These are phyloP conservation scores for Lagocephalus sceleratus DNA, from an alignment of 2,797 vertebrate genomes.

Conservation along the genomic window DNA sequence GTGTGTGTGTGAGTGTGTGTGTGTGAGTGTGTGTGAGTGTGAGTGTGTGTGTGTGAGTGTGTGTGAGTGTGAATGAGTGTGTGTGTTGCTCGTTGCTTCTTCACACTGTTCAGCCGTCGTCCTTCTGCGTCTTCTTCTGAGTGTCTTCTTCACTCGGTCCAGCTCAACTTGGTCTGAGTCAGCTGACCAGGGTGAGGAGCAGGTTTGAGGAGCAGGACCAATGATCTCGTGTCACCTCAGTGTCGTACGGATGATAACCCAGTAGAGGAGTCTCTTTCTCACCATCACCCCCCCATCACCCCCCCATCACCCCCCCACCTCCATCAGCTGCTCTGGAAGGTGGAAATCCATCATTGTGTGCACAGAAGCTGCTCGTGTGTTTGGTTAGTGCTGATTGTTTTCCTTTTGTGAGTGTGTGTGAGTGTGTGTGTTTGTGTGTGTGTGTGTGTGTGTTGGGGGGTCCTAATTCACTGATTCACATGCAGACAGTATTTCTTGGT, in stretches of 20 bases:
- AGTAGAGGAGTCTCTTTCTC: too few relatives aligned
- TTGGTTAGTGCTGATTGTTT: constrained; percentile 3
- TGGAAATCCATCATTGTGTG: constrained; percentile 69
- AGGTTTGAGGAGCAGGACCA: too few relatives aligned
- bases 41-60: constrained; percentile 3
- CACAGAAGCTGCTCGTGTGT: constrained; percentile 25
- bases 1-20: neutral
- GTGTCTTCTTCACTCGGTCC: too few relatives aligned
- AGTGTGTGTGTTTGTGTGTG: constrained; percentile 13
- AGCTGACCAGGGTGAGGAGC: too few relatives aligned
- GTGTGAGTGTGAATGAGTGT: neutral
- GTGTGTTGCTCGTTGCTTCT: too few relatives aligned
- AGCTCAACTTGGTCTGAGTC: too few relatives aligned
- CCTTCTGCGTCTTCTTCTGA: too few relatives aligned
- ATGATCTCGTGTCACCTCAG: too few relatives aligned
- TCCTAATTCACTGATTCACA: constrained; percentile 60
- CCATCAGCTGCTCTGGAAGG: constrained; percentile 59
- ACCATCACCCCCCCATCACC: constrained; percentile 33
- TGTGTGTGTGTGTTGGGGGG: constrained; percentile 1
- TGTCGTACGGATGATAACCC: too few relatives aligned
- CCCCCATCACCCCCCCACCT: constrained; percentile 8
- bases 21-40: constrained; percentile 3
- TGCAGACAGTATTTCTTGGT: constrained; percentile 62
- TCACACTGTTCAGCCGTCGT: too few relatives aligned
- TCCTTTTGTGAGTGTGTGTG: neutral